Percentiles rank a stretch among this genome's conserved stretches.
Evolutionary conservation across 2,113 vertebrate species (phyloP).

Genomic region (Cettia cetti): DNA sequence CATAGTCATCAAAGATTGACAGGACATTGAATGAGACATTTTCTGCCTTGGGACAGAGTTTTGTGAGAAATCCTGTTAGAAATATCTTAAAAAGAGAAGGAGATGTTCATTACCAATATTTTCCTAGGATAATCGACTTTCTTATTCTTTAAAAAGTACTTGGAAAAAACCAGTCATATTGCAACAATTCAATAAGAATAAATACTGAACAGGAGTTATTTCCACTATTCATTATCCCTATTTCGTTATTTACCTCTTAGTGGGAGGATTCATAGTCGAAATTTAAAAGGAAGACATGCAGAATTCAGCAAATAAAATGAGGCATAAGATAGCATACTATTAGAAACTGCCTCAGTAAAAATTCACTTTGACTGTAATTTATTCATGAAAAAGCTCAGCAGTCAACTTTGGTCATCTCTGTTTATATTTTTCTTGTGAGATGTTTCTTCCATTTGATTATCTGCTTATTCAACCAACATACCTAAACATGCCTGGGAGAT

Average conservation of each 20-base stretch:
- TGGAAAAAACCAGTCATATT: not conserved
- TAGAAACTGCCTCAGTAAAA: not conserved
- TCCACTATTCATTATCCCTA: not conserved
- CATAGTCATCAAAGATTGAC: not conserved
- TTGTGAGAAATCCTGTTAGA: not conserved
- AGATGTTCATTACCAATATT: not conserved
- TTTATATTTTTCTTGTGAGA: not conserved
- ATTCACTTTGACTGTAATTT: slow-evolving; percentile 15
- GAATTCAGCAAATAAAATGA: not conserved
- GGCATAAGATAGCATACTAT: not conserved
- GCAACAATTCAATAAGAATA: not conserved
- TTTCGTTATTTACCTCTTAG: not conserved
- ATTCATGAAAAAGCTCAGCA: slow-evolving; percentile 18
- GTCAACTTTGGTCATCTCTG: not conserved
- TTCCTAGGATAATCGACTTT: not conserved
- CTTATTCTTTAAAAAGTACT: not conserved
- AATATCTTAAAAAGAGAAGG: not conserved
- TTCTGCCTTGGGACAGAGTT: not conserved
- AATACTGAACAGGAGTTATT: not conserved
- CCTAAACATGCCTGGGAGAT: not conserved
- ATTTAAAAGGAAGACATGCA: not conserved
- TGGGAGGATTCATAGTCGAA: not conserved
- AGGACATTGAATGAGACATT: not conserved
- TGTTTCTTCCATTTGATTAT: slow-evolving; percentile 1
- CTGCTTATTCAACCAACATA: not conserved